Conservation (phyloP, 2,113 vertebrate genomes). For the Myxocyprinus asiaticus region DNA sequence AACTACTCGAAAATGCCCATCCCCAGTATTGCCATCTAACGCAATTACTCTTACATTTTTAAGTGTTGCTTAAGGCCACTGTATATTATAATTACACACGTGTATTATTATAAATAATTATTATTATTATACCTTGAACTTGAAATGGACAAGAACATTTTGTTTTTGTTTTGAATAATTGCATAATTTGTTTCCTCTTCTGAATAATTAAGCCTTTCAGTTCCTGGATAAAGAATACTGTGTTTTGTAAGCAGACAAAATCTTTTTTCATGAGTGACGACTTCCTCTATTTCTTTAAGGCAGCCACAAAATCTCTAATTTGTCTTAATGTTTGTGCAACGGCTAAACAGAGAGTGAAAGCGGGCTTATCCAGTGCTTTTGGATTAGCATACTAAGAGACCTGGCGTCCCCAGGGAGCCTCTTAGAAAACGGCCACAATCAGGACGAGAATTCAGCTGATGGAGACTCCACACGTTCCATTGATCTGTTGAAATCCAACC, state of each 20-base stretch:
- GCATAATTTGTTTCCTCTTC: too few relatives aligned
- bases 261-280: conserved; percentile 13
- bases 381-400: conserved; percentile 47
- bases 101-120: too few relatives aligned
- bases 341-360: conserved; percentile 24
- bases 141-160: too few relatives aligned
- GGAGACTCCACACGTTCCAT: conserved; percentile 18
- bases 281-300: not conserved
- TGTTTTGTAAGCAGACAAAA: not conserved
- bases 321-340: conserved; percentile 18
- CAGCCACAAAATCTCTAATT: conserved; percentile 3
- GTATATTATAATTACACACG: too few relatives aligned
- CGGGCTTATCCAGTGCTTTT: not conserved
- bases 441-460: conserved; percentile 6
- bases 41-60: too few relatives aligned
- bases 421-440: conserved; percentile 29
- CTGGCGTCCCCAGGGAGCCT: conserved; percentile 24
- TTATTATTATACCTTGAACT: too few relatives aligned
- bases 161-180: too few relatives aligned
- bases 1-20: too few relatives aligned
- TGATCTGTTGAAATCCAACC: conserved; percentile 31
- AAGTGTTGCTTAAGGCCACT: too few relatives aligned
- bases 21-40: too few relatives aligned
- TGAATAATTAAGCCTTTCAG: too few relatives aligned
- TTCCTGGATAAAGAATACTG: not conserved